Evolutionary conservation across 2,797 vertebrate genomes (phyloP), one percentile per base, ranked within the genome.

Genomic region (Phataginus tetradactyla): DNA sequence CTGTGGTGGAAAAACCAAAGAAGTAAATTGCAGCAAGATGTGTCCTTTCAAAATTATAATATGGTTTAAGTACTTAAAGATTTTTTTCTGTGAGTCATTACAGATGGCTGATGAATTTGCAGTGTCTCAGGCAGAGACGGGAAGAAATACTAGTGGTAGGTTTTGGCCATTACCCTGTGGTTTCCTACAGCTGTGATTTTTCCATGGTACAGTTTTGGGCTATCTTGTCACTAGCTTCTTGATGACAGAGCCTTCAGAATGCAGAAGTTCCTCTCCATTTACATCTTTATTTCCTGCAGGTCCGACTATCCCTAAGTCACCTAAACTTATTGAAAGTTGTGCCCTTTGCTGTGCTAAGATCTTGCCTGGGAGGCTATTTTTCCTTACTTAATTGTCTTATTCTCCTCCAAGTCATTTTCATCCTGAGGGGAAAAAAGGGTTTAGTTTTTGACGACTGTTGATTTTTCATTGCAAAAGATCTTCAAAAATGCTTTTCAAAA

Each of bases 31-130:
- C 53, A 91, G 83, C 92, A 96, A 96, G 69, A 95, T 94, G 94
- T 94, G 63, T 39, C n/a, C 66, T 94, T 97, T 95, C 63, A 94
- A 92, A 93, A 88, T 86, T 74, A 96, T 96, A 97, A 85, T 66
- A 37, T 12, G 3, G 14, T 74, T 88, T 51, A 92, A 87, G 39
- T 68, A 42, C 87, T 96, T 91, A 77, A 75, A 68, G 72, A 12
- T 80, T 90, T 81, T 81, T 83, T 4, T 4, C 45, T 34, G 11
- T 1, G 32, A 89, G 57, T 42, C n/a, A 7, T 55, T 55, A 12
- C n/a, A 61, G 53, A 86, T 32, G 14, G 63, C 63, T 88, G 80
- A 75, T 78, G n/a, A 88, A 96, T 69, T 55, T 91, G 63, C 0
- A 4, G 27, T 75, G 17, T 93, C 77, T 88, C 12, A 5, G 57